Conservation (phyloP, 2,113 vertebrate genomes). For the Bujurquina vittata region DNA sequence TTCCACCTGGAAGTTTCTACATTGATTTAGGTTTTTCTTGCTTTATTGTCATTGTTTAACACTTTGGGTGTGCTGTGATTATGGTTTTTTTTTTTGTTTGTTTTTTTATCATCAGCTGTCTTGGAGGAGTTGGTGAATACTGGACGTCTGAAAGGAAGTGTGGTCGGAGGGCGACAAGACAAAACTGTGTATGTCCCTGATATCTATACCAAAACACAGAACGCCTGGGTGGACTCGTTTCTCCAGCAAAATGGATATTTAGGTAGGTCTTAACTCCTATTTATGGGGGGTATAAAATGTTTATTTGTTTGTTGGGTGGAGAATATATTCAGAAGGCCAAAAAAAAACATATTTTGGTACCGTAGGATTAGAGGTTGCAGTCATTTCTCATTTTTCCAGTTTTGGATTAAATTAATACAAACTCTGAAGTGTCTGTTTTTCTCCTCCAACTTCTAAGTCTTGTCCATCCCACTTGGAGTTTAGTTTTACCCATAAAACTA, state of each 20-base stretch:
- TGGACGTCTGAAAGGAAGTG: conserved; percentile 89
- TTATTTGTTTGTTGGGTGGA: too few species aligned
- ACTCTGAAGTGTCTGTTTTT: not conserved
- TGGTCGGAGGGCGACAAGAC: conserved; percentile 94
- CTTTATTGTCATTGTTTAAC: not conserved
- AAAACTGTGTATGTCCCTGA: conserved; percentile 95
- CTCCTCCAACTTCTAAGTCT: not conserved
- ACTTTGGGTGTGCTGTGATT: not conserved
- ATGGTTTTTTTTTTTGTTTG: not conserved
- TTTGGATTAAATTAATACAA: too few species aligned
- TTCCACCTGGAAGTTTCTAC: too few species aligned
- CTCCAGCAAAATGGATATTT: conserved; percentile 96
- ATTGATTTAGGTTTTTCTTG: too few species aligned
- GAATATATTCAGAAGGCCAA: too few species aligned
- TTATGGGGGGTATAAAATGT: too few species aligned
- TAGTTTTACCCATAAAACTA: not conserved
- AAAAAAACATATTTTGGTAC: not conserved
- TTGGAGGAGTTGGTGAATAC: conserved; percentile 90
- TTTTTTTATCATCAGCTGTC: conserved; percentile 81
- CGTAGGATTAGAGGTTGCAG: too few species aligned
- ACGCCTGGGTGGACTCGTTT: conserved; percentile 95
- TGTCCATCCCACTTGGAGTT: not conserved
- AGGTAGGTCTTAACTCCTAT: conserved; percentile 75
- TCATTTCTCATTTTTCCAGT: too few species aligned
- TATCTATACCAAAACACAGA: conserved; percentile 95